These are phyloP conservation scores for Notodonta ziczac DNA, from an alignment of 2,888 invertebrate genomes.

Conservation along the genomic window DNA sequence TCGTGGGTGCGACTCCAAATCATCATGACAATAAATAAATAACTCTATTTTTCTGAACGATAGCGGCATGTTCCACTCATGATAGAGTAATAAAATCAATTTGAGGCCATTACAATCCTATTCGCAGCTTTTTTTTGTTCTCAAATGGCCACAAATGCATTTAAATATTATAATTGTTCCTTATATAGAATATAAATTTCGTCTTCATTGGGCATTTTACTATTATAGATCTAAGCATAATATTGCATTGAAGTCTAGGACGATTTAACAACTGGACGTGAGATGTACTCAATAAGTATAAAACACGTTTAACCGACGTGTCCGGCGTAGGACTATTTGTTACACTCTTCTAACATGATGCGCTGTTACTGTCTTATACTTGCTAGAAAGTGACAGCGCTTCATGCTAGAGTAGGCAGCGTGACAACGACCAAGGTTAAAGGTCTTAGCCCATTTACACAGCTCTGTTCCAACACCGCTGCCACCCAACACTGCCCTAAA, in stretches of 20 bases:
- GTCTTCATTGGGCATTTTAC: constrained; percentile 56
- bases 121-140: constrained; percentile 29
- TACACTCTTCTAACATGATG: no score
- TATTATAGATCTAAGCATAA: constrained; percentile 61
- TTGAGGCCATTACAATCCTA: constrained; percentile 26
- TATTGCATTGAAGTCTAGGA: constrained; percentile 48
- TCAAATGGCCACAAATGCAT: constrained; percentile 61
- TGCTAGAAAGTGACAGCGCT: no score
- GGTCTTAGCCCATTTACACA: no score
- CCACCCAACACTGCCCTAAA: no score
- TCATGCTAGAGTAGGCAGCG: no score
- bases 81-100: constrained; percentile 22
- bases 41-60: constrained; percentile 69
- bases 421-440: no score
- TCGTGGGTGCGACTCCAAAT: constrained; percentile 51
- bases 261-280: no score
- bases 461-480: no score
- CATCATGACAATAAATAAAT: constrained; percentile 79
- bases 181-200: constrained; percentile 49
- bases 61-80: constrained; percentile 32
- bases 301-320: no score
- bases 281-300: no score
- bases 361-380: no score
- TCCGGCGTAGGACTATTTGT: no score
- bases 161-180: constrained; percentile 63